Conservation (phyloP, 1,140 invertebrate species). For the Scaptomyza hsui region DNA sequence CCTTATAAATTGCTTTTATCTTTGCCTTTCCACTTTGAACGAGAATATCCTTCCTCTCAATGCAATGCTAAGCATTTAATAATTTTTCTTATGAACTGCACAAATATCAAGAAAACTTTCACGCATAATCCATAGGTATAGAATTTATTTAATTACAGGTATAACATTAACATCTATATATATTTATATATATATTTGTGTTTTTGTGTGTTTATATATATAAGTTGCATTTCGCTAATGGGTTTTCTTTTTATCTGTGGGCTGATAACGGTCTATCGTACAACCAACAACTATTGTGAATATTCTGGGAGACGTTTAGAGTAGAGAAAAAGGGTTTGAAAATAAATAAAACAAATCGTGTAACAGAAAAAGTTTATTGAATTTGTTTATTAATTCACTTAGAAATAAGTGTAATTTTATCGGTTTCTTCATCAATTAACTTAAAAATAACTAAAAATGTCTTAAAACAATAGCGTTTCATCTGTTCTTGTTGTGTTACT, state of each 20-base stretch:
- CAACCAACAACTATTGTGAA: slow-evolving; percentile 42
- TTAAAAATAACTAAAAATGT: slow-evolving; percentile 82
- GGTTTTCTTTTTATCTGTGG: slow-evolving; percentile 31
- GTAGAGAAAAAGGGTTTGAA: slow-evolving; percentile 4
- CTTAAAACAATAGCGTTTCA: slow-evolving; percentile 79
- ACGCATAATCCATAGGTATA: slow-evolving; percentile 70
- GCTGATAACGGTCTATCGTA: slow-evolving; percentile 51
- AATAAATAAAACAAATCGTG: slow-evolving; percentile 38
- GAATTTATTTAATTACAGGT: slow-evolving; percentile 81
- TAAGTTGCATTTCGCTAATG: slow-evolving; percentile 75
- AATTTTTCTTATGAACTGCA: no score
- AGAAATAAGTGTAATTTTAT: slow-evolving; percentile 80
- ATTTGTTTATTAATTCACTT: slow-evolving; percentile 60
- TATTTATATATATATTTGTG: slow-evolving; percentile 59
- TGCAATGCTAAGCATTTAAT: no score
- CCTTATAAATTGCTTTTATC: no score
- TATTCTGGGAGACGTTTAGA: slow-evolving; percentile 6
- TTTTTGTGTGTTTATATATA: slow-evolving; percentile 36
- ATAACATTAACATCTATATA: slow-evolving; percentile 82
- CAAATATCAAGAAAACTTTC: slow-evolving; percentile 11
- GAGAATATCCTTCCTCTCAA: no score
- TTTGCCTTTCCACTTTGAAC: no score
- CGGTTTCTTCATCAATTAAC: slow-evolving; percentile 74
- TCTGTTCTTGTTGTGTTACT: slow-evolving; percentile 65
- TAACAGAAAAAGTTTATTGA: slow-evolving; percentile 60